Percentiles rank a stretch among this genome's conserved stretches.
phyloP scores from a whole-genome alignment of 2,113 vertebrate species.

The Parotia lawesii region DNA sequence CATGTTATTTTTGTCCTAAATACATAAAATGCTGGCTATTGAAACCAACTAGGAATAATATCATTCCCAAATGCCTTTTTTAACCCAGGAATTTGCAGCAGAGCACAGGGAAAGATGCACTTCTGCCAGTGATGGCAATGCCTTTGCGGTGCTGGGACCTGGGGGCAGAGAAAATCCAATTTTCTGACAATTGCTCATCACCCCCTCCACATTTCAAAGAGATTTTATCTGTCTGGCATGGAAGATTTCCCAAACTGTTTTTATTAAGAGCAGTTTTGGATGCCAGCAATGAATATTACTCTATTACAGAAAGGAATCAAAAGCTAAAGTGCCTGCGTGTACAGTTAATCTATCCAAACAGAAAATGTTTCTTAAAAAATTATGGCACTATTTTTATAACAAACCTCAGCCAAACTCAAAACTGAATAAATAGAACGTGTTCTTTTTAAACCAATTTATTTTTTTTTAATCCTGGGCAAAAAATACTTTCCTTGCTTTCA shows the following conservation, averaged over 20 bases:
- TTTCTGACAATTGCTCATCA: neutral
- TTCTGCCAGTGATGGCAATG: accelerated
- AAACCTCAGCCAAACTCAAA: constrained; percentile 61
- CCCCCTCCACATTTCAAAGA: neutral
- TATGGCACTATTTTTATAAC: constrained; percentile 48
- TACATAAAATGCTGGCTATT: accelerated
- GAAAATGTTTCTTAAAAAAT: constrained; percentile 66
- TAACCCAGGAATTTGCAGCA: neutral
- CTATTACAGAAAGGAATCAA: constrained; percentile 61
- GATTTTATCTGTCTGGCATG: constrained; percentile 14
- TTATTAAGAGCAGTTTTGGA: constrained; percentile 22
- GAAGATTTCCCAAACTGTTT: constrained; percentile 29
- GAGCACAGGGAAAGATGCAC: neutral
- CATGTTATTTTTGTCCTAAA: accelerated
- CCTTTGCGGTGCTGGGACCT: accelerated
- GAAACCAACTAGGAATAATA: neutral
- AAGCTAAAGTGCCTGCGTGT: constrained; percentile 65
- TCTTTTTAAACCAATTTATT: constrained; percentile 43
- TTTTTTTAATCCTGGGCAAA: constrained; percentile 19
- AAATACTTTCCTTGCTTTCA: constrained; percentile 42
- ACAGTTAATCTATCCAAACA: constrained; percentile 68
- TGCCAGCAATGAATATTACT: constrained; percentile 45
- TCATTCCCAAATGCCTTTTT: neutral
- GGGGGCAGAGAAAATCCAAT: neutral
- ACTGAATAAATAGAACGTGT: constrained; percentile 47